Conservation (phyloP, 2,888 invertebrate genomes). For the Lasioglossum zephyrum region DNA sequence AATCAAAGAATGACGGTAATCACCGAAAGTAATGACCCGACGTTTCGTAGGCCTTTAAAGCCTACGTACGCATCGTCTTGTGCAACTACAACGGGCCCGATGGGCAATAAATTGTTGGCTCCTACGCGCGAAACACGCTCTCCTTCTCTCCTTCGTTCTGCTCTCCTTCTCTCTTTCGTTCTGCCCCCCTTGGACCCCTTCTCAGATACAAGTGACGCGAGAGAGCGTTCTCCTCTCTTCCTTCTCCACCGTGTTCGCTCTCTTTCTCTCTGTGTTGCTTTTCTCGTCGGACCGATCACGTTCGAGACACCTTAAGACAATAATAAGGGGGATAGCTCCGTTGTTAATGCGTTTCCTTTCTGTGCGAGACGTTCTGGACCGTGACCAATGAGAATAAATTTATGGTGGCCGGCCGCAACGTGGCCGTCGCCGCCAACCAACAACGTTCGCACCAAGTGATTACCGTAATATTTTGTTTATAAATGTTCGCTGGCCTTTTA, state of each 20-base stretch:
- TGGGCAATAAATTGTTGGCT: constrained; percentile 78
- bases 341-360: constrained; percentile 66
- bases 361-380: constrained; percentile 64
- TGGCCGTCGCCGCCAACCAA: constrained; percentile 15
- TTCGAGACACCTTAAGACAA: constrained; percentile 70
- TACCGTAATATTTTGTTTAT: constrained; percentile 62
- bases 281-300: constrained; percentile 60
- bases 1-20: constrained; percentile 79
- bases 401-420: constrained; percentile 42
- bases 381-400: constrained; percentile 71
- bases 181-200: neutral
- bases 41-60: constrained; percentile 72
- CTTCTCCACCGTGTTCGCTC: neutral
- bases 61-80: constrained; percentile 67
- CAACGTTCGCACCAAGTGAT: constrained; percentile 55
- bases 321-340: constrained; percentile 68
- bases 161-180: constrained; percentile 12
- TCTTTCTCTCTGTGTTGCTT: constrained; percentile 26
- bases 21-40: constrained; percentile 78
- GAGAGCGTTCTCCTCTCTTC: neutral
- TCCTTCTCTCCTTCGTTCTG: constrained; percentile 19
- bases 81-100: constrained; percentile 69
- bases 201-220: neutral
- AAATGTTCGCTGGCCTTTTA: constrained; percentile 25
- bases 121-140: constrained; percentile 73